Evolutionary conservation across 1,140 invertebrate genomes (phyloP), one percentile per base, ranked within the genome.

Genomic region (Patella vulgata): DNA sequence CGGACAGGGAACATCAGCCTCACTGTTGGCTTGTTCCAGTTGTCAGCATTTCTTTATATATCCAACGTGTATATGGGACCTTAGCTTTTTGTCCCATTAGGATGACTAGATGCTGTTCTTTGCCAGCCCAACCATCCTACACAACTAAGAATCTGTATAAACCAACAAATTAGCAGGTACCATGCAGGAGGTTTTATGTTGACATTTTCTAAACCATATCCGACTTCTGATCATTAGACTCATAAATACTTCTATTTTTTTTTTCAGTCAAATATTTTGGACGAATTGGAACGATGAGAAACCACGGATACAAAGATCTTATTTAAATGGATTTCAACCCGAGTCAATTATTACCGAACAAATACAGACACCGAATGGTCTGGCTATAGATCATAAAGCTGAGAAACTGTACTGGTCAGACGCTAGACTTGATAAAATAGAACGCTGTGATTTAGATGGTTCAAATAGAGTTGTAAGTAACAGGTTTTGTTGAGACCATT

Each of bases 401-500:
- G 88, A 91, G 39, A 96, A 94, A 87, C 82, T 99, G 0, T 99
- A 99, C 78, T 99, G 97, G 97, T 97, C 96, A 0, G 97, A 99
- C 84, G 97, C 97, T 0, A 93, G 97, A 0, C 85, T 94, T 57
- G 96, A 99, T 80, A 98, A 98, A 82, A 99, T 99, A 66, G 97
- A 99, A 86, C 85, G 96, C 28, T 93, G 94, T 0, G 91, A 93
- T 80, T 85, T 98, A 21, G 91, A 98, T 82, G 97, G 97, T 8
- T 89, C 87, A n/a, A 86, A 88, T 60, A 77, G 91, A 78, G 85
- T 88, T 11, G 84, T 94, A 62, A 87, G 90, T 73, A 27, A 44
- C n/a, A 36, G 12, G 42, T 2, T 43, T n/a, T 39, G 31, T 31
- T 6, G n/a, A 12, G 2, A 3, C 17, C 3, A n/a, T n/a, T n/a